phyloP scores from a whole-genome alignment of 2,888 invertebrate genomes.

The Sericinus montela region DNA sequence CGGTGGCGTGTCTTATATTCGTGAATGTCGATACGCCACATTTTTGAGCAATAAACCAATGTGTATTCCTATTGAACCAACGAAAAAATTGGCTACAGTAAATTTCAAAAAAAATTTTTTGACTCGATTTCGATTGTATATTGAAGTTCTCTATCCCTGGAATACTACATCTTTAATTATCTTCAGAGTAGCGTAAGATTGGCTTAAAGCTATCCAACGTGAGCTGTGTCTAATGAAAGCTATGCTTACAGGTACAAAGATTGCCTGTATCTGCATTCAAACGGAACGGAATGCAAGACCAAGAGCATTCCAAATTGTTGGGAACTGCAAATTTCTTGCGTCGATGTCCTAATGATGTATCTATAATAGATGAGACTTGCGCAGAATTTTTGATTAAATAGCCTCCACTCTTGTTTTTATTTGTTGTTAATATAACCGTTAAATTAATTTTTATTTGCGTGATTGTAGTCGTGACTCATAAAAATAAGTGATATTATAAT shows the following conservation, averaged over 20 bases:
- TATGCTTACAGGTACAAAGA: constrained; percentile 64
- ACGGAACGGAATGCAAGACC: constrained; percentile 72
- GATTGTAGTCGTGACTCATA: too few relatives aligned
- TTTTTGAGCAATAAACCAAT: constrained; percentile 49
- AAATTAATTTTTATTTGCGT: too few relatives aligned
- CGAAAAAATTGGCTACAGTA: constrained; percentile 56
- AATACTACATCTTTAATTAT: too few relatives aligned
- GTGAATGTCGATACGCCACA: constrained; percentile 55
- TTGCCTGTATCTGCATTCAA: constrained; percentile 67
- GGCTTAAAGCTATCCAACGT: too few relatives aligned
- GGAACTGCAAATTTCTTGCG: constrained; percentile 60
- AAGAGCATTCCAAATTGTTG: constrained; percentile 58
- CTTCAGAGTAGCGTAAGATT: too few relatives aligned
- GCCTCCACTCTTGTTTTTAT: too few relatives aligned
- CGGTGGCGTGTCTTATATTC: constrained; percentile 59
- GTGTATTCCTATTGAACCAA: constrained; percentile 47
- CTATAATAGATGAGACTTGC: constrained; percentile 46
- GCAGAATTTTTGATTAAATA: constrained; percentile 17
- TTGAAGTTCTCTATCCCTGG: too few relatives aligned
- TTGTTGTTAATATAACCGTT: too few relatives aligned
- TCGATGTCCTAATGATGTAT: constrained; percentile 55
- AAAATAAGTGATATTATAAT: too few relatives aligned
- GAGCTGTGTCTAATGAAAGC: constrained; percentile 23
- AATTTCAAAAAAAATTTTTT: too few relatives aligned
- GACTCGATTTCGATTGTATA: too few relatives aligned